Evolutionary conservation across 1,140 invertebrate genomes (phyloP).

Genomic region (Andricus grossulariae): DNA sequence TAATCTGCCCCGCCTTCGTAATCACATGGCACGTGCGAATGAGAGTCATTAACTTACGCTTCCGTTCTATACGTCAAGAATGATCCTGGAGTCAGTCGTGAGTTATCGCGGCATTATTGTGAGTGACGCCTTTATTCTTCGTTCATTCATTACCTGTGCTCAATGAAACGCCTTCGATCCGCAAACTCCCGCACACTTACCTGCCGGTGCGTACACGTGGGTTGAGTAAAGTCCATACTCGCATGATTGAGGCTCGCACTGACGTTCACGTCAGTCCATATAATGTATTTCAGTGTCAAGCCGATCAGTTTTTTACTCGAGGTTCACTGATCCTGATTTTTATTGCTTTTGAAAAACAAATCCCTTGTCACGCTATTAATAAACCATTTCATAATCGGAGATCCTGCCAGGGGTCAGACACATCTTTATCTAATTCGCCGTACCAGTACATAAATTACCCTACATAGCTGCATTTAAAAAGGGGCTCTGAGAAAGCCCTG

Average conservation of each 20-base stretch:
- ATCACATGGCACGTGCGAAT: slow-evolving; percentile 14
- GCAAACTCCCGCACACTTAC: slow-evolving; percentile 20
- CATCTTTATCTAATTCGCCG: no score
- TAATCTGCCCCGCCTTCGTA: background rate
- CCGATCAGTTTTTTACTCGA: background rate
- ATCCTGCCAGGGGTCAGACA: no score
- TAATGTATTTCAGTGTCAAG: slow-evolving; percentile 31
- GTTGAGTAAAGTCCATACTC: slow-evolving; percentile 10
- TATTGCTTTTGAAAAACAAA: background rate
- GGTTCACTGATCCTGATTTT: slow-evolving; percentile 17
- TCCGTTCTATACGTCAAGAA: slow-evolving; percentile 2
- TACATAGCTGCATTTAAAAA: no score
- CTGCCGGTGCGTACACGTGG: slow-evolving; percentile 30
- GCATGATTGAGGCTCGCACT: background rate
- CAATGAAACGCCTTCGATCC: slow-evolving; percentile 48
- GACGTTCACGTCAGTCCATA: slow-evolving; percentile 1
- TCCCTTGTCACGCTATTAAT: background rate
- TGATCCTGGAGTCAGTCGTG: slow-evolving; percentile 10
- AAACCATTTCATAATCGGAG: no score
- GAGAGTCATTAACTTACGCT: slow-evolving; percentile 2
- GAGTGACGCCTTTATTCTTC: slow-evolving; percentile 29
- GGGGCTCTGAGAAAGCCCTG: no score
- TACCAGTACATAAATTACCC: no score
- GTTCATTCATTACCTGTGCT: slow-evolving; percentile 52
- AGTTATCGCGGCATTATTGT: slow-evolving; percentile 15